Evolutionary conservation across 2,113 vertebrate genomes (phyloP).

Genomic region (Pluvialis apricaria): DNA sequence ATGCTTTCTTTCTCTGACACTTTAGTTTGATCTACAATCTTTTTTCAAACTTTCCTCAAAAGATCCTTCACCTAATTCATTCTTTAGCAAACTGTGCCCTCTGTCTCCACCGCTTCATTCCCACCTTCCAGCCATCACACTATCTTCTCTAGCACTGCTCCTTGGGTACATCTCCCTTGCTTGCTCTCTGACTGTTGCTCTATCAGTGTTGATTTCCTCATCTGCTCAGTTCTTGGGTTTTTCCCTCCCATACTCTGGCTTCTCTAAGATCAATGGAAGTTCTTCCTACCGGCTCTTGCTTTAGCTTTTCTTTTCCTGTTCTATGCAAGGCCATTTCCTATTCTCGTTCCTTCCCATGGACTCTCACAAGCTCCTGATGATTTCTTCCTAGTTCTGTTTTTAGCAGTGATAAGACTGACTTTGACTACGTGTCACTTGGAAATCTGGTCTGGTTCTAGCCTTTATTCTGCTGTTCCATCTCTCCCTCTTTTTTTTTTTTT

Average conservation of each 20-base stretch:
- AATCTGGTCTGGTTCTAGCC: background rate
- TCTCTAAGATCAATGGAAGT: background rate
- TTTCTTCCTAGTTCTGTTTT: background rate
- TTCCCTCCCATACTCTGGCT: background rate
- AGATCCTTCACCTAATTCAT: background rate
- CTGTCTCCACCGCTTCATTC: background rate
- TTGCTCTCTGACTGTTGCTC: background rate
- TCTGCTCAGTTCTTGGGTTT: background rate
- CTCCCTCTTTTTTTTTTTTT: too few relatives aligned
- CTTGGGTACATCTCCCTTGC: background rate
- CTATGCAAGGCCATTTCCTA: background rate
- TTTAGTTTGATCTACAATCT: background rate
- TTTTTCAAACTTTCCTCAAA: background rate
- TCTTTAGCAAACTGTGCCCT: background rate
- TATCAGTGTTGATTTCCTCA: background rate
- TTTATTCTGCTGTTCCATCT: background rate
- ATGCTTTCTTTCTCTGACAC: background rate
- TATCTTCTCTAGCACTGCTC: background rate
- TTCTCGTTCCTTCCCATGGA: background rate
- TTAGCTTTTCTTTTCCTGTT: background rate
- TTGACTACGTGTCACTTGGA: background rate
- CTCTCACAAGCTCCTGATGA: background rate
- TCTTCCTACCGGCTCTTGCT: background rate
- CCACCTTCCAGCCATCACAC: background rate
- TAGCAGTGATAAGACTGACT: background rate